Evolutionary conservation across 1,140 invertebrate species (phyloP), one percentile per base, ranked within the genome.

Genomic region (Drosophila littoralis): DNA sequence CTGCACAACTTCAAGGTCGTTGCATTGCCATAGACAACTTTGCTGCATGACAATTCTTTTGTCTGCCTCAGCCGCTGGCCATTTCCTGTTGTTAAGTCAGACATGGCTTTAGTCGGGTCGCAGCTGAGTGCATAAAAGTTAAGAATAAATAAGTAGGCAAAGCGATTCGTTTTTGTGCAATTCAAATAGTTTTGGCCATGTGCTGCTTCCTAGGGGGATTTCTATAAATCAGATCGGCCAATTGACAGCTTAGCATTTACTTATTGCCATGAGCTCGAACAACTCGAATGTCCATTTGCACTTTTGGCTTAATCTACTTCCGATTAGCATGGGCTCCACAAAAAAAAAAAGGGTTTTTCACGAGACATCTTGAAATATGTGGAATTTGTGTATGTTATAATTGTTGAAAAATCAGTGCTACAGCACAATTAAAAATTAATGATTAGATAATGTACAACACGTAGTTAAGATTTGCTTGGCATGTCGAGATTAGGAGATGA

Each of bases 1-100:
- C 68, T 81, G 78, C 75, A 82, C 50, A 78, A 35, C 46, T 58
- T 66, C 82, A 83, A 83, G 80, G 80, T 79, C 80, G 68, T 82
- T 76, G 81, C 66, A 65, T 84, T 67, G 48, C 43, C 60, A 64
- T 38, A 71, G 28, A 68, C 65, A 60, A 60, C 33, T 48, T 17
- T 33, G 13, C 28, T 15, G 55, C 40, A 45, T 28, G 28, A 33
- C 40, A 28, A 42, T n/a, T 15, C 38, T 45, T 4, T 28, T 33
- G 50, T n/a, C 28, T 43, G 42, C 7, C 42, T 43, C 13, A 13
- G 32, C 32, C 28, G 36, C 17, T n/a, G 17, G 54, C 54, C 28
- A 59, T 10, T 59, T 15, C 8, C 42, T 46, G 28, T 8, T 35
- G 6, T 17, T 35, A 17, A 46, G 33, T 33, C 22, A 32, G 40